Percentiles rank a stretch among this genome's conserved stretches.
Evolutionary conservation across 2,888 invertebrate species (phyloP).

Genomic region (Myathropa florea): DNA sequence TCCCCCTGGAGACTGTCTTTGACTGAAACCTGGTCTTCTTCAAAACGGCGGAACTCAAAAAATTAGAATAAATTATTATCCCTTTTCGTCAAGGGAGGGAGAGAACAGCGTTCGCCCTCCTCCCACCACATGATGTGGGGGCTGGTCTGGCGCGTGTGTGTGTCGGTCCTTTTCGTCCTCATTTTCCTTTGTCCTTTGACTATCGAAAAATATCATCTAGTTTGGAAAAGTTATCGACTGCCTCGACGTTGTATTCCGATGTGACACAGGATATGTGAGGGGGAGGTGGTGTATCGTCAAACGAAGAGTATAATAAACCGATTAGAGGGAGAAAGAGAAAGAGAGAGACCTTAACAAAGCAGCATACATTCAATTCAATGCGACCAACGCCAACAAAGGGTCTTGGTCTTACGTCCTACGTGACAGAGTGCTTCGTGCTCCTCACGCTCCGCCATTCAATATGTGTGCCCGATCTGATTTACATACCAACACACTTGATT

Average conservation of each 20-base stretch:
- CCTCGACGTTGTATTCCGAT: not conserved
- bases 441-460: no score
- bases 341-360: not conserved
- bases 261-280: no score
- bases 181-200: not conserved
- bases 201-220: slow-evolving; percentile 19
- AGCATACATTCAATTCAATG: not conserved
- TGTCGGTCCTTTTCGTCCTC: not conserved
- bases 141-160: no score
- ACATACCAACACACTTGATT: slow-evolving; percentile 42
- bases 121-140: no score
- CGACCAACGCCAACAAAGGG: not conserved
- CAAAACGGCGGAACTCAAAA: not conserved
- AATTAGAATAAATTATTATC: not conserved
- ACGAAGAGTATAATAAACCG: slow-evolving; percentile 28
- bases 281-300: no score
- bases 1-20: no score
- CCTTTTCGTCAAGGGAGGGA: not conserved
- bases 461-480: slow-evolving; percentile 12
- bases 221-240: not conserved
- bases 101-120: no score
- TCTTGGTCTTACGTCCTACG: no score
- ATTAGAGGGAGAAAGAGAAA: slow-evolving; percentile 6
- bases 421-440: slow-evolving; percentile 6
- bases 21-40: no score